A percentile compares a stretch with the other conserved stretches of the same genome.
Evolutionary conservation across 2,797 vertebrate species (phyloP).

Genomic region (Chloroceryle amazona): DNA sequence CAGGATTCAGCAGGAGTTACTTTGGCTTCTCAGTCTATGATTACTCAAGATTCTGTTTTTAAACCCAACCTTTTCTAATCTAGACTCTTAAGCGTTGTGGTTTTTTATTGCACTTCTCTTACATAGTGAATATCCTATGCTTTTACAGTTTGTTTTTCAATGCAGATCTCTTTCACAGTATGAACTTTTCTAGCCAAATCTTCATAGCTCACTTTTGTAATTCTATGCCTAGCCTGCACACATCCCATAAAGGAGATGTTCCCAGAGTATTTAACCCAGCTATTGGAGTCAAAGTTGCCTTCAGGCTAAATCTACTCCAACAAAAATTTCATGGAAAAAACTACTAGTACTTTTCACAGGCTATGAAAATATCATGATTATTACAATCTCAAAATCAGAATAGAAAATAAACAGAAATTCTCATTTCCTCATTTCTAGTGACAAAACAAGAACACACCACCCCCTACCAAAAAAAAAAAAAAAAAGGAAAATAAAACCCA

Average conservation of each 20-base stretch:
- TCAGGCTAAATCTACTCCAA: background rate
- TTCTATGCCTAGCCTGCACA: background rate
- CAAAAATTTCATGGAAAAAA: slow-evolving; percentile 4
- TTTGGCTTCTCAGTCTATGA: background rate
- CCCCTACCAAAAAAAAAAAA: too few relatives aligned
- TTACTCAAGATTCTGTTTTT: background rate
- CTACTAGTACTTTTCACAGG: background rate
- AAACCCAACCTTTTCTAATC: background rate
- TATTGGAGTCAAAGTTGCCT: background rate
- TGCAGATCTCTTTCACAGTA: background rate
- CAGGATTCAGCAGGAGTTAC: background rate
- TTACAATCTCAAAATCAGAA: background rate
- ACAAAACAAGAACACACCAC: background rate
- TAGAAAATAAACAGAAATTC: background rate
- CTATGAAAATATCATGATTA: background rate
- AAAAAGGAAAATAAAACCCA: background rate
- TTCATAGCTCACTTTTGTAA: background rate
- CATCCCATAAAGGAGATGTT: background rate
- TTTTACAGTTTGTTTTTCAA: background rate
- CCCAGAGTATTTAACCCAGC: background rate
- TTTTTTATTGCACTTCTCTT: background rate
- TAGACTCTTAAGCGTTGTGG: background rate
- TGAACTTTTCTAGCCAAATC: background rate
- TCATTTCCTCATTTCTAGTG: background rate
- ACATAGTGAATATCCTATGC: background rate